Evolutionary conservation across 2,888 invertebrate genomes (phyloP), one percentile per base, ranked within the genome.

Genomic region (Chrysolina americana): DNA sequence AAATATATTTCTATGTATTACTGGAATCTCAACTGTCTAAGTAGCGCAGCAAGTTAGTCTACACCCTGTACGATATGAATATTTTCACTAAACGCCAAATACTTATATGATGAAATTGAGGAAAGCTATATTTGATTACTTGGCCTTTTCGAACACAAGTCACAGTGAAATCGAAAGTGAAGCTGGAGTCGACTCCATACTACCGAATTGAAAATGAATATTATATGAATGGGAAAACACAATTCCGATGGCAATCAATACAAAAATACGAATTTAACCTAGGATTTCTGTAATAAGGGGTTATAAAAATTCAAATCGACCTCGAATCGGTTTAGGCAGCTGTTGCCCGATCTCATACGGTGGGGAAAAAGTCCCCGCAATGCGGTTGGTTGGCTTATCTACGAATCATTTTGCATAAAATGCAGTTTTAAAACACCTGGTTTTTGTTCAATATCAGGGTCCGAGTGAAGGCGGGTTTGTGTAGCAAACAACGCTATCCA

Each of bases 381-480:
- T 81, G 81, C 80, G 80, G 81, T 78, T 76, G 78, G 81, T 78
- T 76, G 78, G 78, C 79, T 79, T 75, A 77, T 76, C 75, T 76
- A 73, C 76, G 59, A 41, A 78, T 76, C 78, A 77, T 81, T 82
- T 82, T 79, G 75, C 80, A 82, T 81, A 80, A 80, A 79, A 79
- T 80, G 80, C 81, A 81, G 70, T 82, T 80, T 78, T 71, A 68
- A 47, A 59, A 76, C 80, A 81, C 80, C 81, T 80, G 81, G 64
- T 62, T 73, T 76, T 75, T 75, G 17, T 68, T 47, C 48, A 41
- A 53, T 68, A 53, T 53, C 68, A 9, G 41, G 19, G 68, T 19
- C 68, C 50, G 21, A 15, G 2, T 56, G n/a, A 36, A 23, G 13
- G 65, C 47, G 8, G 19, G 36, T 36, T 11, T 56, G 13, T 21